phyloP scores from a whole-genome alignment of 2,888 invertebrate genomes.

The Epinotia bilunana region DNA sequence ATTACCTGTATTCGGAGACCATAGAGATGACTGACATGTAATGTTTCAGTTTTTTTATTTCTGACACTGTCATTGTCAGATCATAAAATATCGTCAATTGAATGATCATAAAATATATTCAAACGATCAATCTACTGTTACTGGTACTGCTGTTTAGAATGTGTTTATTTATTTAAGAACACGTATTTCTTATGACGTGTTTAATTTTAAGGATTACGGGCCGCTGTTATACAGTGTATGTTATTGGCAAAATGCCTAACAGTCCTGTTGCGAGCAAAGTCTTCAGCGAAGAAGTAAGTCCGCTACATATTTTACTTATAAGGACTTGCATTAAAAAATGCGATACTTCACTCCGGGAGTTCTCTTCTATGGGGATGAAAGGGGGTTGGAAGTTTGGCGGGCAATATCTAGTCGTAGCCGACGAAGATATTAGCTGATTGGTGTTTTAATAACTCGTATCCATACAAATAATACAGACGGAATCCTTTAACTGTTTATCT shows the following conservation, averaged over 20 bases:
- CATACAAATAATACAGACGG: no score
- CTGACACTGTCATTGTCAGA: background rate
- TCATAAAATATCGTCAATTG: background rate
- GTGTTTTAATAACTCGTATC: no score
- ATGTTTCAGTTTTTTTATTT: background rate
- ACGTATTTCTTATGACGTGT: background rate
- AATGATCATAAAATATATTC: background rate
- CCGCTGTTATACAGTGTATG: background rate
- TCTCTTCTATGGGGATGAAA: no score
- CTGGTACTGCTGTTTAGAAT: background rate
- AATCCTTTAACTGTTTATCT: no score
- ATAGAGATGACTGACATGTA: background rate
- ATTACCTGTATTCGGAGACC: no score
- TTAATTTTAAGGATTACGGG: no score
- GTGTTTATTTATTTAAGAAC: background rate
- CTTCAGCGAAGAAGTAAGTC: conserved; percentile 22
- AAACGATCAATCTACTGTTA: background rate
- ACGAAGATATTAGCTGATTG: no score
- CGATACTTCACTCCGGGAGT: background rate
- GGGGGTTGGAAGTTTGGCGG: no score
- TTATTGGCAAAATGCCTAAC: background rate
- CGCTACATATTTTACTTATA: background rate
- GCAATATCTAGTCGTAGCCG: no score
- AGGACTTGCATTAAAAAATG: background rate
- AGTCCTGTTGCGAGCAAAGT: conserved; percentile 5